phyloP scores from a whole-genome alignment of 1,140 invertebrate genomes.

The Camponotus pennsylvanicus region DNA sequence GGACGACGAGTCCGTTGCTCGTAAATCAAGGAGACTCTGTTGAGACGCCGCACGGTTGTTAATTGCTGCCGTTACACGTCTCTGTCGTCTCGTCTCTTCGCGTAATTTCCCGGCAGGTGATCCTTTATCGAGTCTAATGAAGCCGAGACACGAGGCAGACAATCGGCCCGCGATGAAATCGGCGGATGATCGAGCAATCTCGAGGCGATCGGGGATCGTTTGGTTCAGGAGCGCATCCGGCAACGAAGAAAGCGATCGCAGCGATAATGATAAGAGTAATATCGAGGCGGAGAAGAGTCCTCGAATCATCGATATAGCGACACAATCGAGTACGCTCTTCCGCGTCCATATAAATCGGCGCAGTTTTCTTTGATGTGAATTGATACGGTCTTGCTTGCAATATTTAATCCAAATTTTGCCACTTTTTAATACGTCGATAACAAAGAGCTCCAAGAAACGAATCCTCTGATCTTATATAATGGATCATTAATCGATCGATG shows the following conservation, averaged over 20 bases:
- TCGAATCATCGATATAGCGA: conserved; percentile 56
- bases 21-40: conserved; percentile 56
- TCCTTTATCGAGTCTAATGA: conserved; percentile 65
- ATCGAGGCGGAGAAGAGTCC: conserved; percentile 33
- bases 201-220: conserved; percentile 16
- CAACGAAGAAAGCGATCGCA: conserved; percentile 34
- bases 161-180: conserved; percentile 58
- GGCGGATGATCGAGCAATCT: conserved; percentile 55
- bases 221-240: background rate
- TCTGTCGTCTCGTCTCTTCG: background rate
- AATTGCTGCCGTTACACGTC: conserved; percentile 51
- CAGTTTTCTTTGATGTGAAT: conserved; percentile 18
- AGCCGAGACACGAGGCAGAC: conserved; percentile 39
- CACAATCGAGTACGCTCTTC: conserved; percentile 60
- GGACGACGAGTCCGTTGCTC: background rate
- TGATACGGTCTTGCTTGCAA: conserved; percentile 1
- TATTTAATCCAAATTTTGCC: conserved; percentile 30
- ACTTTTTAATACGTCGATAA: conserved; percentile 6
- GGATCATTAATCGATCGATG: background rate
- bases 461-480: background rate
- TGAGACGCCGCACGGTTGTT: conserved; percentile 21
- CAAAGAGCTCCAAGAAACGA: background rate
- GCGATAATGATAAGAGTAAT: conserved; percentile 3
- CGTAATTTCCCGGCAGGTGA: conserved; percentile 55
- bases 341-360: conserved; percentile 54